A percentile compares a stretch with the other conserved stretches of the same genome.
Evolutionary conservation across 2,113 vertebrate genomes (phyloP).

Genomic region (Oreochromis niloticus): DNA sequence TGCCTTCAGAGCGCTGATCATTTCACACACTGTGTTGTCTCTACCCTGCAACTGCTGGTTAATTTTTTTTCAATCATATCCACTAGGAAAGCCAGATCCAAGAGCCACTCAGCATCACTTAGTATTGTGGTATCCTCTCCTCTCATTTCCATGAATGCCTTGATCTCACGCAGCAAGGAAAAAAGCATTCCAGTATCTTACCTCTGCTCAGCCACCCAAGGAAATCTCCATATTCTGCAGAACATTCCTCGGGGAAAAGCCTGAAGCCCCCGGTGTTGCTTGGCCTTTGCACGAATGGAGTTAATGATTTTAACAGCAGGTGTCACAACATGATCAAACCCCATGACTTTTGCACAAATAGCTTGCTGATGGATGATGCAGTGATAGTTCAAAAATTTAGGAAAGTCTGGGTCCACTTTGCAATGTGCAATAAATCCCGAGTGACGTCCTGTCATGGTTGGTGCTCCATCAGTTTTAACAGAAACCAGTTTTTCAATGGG

Average conservation of each 20-base stretch:
- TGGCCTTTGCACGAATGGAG: not conserved
- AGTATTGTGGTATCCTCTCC: not conserved
- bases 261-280: not conserved
- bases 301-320: not conserved
- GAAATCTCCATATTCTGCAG: not conserved
- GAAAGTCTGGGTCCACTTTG: not conserved
- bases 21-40: not conserved
- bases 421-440: not conserved
- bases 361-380: not conserved
- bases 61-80: not conserved
- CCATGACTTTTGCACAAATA: not conserved
- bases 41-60: not conserved
- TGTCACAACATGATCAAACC: not conserved
- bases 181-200: not conserved
- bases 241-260: not conserved
- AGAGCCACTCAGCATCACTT: not conserved
- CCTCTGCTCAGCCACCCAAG: not conserved
- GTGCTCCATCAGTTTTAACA: not conserved
- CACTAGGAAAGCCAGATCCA: not conserved
- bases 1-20: rapidly evolving
- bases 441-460: not conserved
- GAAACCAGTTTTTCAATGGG: not conserved
- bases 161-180: not conserved
- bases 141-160: not conserved
- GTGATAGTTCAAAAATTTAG: not conserved